Conservation (phyloP, 2,888 invertebrate genomes). For the Exephanes ischioxanthus region DNA sequence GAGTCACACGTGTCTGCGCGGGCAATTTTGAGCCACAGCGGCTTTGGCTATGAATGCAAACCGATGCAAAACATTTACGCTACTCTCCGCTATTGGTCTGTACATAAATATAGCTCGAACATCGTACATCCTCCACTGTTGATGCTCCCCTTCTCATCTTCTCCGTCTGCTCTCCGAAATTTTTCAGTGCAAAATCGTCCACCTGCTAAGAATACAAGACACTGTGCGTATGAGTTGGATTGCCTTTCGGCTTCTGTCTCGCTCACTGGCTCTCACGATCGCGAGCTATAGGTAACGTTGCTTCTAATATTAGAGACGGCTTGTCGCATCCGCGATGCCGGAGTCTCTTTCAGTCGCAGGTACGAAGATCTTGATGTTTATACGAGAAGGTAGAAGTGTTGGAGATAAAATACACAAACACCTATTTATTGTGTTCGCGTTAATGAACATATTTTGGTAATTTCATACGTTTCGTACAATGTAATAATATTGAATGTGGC, state of each 20-base stretch:
- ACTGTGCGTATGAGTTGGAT: not conserved
- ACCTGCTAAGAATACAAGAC: conserved; percentile 9
- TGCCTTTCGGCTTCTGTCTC: not conserved
- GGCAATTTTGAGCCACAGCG: not conserved
- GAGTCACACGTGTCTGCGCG: not conserved
- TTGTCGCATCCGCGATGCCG: conserved; percentile 22
- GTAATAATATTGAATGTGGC: not conserved
- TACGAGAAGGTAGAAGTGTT: not conserved
- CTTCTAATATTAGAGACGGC: conserved; percentile 53
- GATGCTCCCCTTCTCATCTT: not conserved
- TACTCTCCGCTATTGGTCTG: not conserved
- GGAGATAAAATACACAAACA: conserved; percentile 10
- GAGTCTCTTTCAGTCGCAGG: conserved; percentile 28
- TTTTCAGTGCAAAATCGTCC: not conserved
- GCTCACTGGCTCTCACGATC: conserved; percentile 7
- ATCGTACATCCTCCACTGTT: not conserved
- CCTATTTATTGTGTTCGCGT: not conserved
- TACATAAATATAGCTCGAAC: not conserved
- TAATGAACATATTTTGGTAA: not conserved
- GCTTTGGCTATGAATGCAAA: not conserved
- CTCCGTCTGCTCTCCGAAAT: not conserved
- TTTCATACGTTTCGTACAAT: not conserved
- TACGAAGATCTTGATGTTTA: conserved; percentile 53
- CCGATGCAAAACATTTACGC: not conserved
- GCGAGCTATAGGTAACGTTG: conserved; percentile 21